These are phyloP conservation scores for Hymenochirus boettgeri DNA, from an alignment of 2,113 vertebrate genomes.

Conservation along the genomic window DNA sequence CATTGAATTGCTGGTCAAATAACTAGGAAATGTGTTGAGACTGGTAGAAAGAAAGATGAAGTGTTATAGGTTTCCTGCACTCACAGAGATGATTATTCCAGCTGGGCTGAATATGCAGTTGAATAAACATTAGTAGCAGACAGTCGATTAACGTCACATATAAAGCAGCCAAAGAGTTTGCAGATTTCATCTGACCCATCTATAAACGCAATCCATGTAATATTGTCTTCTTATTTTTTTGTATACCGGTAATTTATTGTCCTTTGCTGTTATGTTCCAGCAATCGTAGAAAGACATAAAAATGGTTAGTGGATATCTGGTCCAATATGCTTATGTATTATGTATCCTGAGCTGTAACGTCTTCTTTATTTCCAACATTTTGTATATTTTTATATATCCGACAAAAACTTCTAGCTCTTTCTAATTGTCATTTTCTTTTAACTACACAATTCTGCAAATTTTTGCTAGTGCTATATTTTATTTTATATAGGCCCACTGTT, in stretches of 20 bases:
- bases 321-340: too few species aligned
- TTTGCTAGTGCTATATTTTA: too few species aligned
- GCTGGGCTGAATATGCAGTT: constrained; percentile 31
- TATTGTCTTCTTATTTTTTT: constrained; percentile 12
- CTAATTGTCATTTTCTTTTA: too few species aligned
- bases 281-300: constrained; percentile 5
- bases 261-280: constrained; percentile 18
- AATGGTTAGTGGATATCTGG: background rate
- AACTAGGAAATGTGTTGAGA: constrained; percentile 43
- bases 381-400: too few species aligned
- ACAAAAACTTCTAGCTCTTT: too few species aligned
- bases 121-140: constrained; percentile 40
- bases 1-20: constrained; percentile 33
- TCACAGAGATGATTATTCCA: constrained; percentile 40
- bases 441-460: too few species aligned
- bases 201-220: constrained; percentile 29
- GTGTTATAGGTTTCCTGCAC: constrained; percentile 42
- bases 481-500: too few species aligned
- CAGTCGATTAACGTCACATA: constrained; percentile 39
- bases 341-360: too few species aligned
- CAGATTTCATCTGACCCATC: constrained; percentile 39
- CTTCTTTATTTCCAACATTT: too few species aligned
- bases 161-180: constrained; percentile 27
- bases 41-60: constrained; percentile 43
- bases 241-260: constrained; percentile 22